Base-by-base conservation (phyloP, 1,140 invertebrate genomes). In the Harlomillsia oculata region DNA sequence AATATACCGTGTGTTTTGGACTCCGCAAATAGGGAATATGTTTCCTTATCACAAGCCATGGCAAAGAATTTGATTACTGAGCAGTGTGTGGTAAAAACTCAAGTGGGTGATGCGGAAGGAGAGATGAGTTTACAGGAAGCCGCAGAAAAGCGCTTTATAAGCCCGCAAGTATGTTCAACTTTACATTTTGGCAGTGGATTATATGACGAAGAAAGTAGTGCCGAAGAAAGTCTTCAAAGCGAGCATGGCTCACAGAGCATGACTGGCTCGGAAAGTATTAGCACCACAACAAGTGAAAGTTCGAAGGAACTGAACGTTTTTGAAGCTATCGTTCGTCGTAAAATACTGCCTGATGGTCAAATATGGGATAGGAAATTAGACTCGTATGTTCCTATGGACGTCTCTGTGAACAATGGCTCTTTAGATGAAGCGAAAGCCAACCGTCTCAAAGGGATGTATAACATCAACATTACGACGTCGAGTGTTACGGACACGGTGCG, bases 361-460 rank as follows among this genome's bases (percentile, higher is more conserved):
- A 73, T 97, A 41, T 72, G 87, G 45, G 87, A 97, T 71, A 77
- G 82, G 5, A 76, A 77, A 63, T 84, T 79, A 23, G 82, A 82
- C 62, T 81, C 82, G 70, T 77, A 82, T 61, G 76, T 96, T 65
- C 83, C 86, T 63, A 78, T 93, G 43, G 83, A 89, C 66, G 82
- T 87, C 68, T 89, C 89, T 30, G 84, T 96, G 48, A 81, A 86
- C 69, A 78, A 82, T 34, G 83, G 85, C 67, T 75, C 91, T 48
- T 87, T 94, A 13, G 85, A 87, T 8, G 79, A 83, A 2, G 84
- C 92, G 70, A 89, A 90, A 46, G 88, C 87, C 39, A 81, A 85
- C 54, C 75, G 89, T 51, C 72, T 93, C 37, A 85, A 87, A 69
- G 85, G 84, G 67, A 72, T 92, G 48, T 71, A 91, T 43, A 86